phyloP scores from a whole-genome alignment of 2,113 vertebrate species.

The Eonycteris spelaea region DNA sequence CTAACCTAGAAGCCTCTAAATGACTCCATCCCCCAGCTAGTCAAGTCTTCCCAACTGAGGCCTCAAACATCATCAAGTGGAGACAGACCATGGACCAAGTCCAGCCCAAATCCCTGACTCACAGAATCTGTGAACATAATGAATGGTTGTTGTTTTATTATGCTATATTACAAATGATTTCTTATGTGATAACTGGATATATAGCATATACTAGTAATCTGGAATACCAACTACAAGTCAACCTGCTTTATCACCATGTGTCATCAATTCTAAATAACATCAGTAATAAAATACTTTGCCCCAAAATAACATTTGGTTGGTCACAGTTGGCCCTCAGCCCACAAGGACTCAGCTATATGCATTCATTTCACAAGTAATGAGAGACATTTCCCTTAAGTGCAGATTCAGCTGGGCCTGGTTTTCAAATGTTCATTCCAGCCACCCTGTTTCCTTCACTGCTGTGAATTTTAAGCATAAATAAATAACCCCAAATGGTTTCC shows the following conservation, averaged over 20 bases:
- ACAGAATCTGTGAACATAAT: not conserved
- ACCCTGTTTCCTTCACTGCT: not conserved
- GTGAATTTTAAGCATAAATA: constrained; percentile 24
- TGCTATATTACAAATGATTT: not conserved
- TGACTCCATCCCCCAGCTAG: not conserved
- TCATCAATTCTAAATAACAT: not conserved
- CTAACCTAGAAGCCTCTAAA: not conserved
- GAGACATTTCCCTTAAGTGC: not conserved
- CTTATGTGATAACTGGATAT: not conserved
- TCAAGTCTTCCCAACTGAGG: not conserved
- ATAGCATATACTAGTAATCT: not conserved
- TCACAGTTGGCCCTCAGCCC: not conserved
- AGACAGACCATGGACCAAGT: not conserved
- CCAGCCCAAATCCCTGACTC: not conserved
- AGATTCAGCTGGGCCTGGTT: not conserved
- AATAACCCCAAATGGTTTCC: not conserved
- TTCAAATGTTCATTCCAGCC: not conserved
- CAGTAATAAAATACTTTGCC: not conserved
- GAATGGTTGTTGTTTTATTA: not conserved
- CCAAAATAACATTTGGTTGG: not conserved
- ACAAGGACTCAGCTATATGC: not conserved
- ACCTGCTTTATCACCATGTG: not conserved
- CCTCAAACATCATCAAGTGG: not conserved
- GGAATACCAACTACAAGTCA: not conserved
- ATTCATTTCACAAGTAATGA: not conserved